A percentile compares a stretch with the other conserved stretches of the same genome.
Conservation (phyloP, 2,113 vertebrate species). For the Vidua chalybeata region DNA sequence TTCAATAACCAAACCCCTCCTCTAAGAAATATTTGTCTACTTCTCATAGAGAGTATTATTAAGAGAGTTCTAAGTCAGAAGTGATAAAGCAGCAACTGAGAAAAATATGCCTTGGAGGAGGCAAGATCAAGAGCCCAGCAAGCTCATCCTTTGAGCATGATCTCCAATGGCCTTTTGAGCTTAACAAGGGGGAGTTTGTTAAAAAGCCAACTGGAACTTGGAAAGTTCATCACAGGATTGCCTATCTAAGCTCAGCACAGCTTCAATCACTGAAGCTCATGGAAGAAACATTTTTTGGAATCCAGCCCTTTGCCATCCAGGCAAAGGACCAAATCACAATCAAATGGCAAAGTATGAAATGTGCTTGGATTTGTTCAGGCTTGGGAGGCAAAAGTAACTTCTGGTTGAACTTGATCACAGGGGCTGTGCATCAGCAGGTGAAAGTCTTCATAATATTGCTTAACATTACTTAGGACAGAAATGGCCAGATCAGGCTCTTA, state of each 20-base stretch:
- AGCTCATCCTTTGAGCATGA: neutral
- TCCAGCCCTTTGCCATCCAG: neutral
- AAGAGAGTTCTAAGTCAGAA: neutral
- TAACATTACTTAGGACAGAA: neutral
- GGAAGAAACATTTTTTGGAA: neutral
- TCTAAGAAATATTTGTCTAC: neutral
- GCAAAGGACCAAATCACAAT: neutral
- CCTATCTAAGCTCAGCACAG: neutral
- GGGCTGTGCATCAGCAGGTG: fast-evolving
- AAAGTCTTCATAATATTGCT: neutral
- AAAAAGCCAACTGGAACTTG: neutral
- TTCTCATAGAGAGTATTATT: neutral
- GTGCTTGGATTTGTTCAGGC: neutral
- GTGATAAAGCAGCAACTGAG: neutral
- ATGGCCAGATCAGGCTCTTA: neutral
- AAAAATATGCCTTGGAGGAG: neutral
- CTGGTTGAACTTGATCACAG: neutral
- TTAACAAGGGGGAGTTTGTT: neutral
- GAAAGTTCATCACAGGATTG: neutral
- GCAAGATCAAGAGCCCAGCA: neutral
- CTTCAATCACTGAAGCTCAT: neutral
- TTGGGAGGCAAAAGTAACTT: neutral
- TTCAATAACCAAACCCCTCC: neutral
- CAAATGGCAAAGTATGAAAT: neutral
- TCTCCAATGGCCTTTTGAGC: neutral